Percentiles rank a stretch among this genome's conserved stretches.
These are phyloP conservation scores for Apocheima hispidaria DNA, from an alignment of 2,888 invertebrate genomes.

Conservation along the genomic window DNA sequence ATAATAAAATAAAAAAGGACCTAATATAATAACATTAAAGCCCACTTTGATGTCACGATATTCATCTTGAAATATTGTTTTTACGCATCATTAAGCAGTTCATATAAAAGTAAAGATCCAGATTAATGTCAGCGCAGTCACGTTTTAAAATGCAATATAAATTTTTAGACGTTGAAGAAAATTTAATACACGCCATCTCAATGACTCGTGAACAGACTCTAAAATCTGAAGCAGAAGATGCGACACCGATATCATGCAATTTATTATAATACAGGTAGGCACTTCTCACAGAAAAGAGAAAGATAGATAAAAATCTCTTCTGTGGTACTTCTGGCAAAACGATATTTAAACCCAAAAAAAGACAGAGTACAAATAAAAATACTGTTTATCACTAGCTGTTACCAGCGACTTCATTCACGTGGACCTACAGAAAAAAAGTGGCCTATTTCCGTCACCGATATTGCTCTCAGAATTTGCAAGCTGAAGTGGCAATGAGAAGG, in stretches of 20 bases:
- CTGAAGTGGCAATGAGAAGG: too few relatives aligned
- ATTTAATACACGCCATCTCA: constrained; percentile 4
- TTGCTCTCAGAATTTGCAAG: too few relatives aligned
- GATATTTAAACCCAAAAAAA: too few relatives aligned
- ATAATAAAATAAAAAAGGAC: not conserved
- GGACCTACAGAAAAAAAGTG: too few relatives aligned
- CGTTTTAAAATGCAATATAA: constrained; percentile 14
- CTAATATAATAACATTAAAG: not conserved
- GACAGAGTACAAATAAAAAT: too few relatives aligned
- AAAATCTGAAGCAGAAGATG: not conserved
- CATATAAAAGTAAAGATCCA: not conserved
- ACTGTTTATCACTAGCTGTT: too few relatives aligned
- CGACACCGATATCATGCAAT: not conserved
- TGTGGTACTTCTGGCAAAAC: too few relatives aligned
- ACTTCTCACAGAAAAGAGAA: too few relatives aligned
- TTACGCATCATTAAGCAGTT: constrained; percentile 2
- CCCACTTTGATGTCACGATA: not conserved
- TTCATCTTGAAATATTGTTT: constrained; percentile 1
- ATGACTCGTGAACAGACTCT: not conserved
- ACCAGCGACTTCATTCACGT: too few relatives aligned
- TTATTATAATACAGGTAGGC: not conserved
- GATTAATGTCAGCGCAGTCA: constrained; percentile 24
- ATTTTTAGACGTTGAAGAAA: constrained; percentile 7
- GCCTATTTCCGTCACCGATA: too few relatives aligned
- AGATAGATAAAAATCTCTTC: too few relatives aligned